phyloP scores from a whole-genome alignment of 2,113 vertebrate genomes.

The Colossoma macropomum region DNA sequence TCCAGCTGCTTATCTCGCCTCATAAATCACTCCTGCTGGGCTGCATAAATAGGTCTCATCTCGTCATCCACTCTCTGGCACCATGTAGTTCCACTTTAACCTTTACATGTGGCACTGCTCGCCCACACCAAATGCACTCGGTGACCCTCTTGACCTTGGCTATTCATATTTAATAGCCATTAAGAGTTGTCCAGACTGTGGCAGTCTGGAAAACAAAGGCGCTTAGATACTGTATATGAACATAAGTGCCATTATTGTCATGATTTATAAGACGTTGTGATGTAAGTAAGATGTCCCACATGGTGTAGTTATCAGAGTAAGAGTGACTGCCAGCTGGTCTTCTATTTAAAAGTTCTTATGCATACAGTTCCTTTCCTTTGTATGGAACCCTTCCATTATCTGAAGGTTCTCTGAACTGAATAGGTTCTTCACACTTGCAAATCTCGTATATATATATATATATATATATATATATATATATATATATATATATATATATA shows the following conservation, averaged over 20 bases:
- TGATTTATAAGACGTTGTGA: background rate
- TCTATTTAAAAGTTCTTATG: background rate
- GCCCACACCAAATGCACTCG: conserved; percentile 72
- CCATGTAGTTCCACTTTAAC: conserved; percentile 77
- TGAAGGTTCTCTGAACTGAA: too few species aligned
- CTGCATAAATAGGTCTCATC: conserved; percentile 75
- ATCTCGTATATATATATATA: too few species aligned
- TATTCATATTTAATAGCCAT: conserved; percentile 77
- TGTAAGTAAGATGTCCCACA: background rate
- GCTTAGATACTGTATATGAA: background rate
- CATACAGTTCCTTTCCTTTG: too few species aligned
- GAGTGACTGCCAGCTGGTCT: background rate
- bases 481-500: too few species aligned
- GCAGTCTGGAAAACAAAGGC: conserved; percentile 42
- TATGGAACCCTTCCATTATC: too few species aligned
- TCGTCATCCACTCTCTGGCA: conserved; percentile 64
- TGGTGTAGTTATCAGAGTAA: background rate
- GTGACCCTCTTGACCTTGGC: conserved; percentile 72
- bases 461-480: too few species aligned
- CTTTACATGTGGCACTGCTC: conserved; percentile 77
- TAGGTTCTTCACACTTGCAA: too few species aligned
- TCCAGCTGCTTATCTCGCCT: conserved; percentile 73
- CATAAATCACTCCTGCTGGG: conserved; percentile 80
- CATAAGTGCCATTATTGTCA: conserved; percentile 6
- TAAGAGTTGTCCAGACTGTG: conserved; percentile 51